Conservation (phyloP, 2,888 invertebrate genomes). For the Celastrina argiolus region DNA sequence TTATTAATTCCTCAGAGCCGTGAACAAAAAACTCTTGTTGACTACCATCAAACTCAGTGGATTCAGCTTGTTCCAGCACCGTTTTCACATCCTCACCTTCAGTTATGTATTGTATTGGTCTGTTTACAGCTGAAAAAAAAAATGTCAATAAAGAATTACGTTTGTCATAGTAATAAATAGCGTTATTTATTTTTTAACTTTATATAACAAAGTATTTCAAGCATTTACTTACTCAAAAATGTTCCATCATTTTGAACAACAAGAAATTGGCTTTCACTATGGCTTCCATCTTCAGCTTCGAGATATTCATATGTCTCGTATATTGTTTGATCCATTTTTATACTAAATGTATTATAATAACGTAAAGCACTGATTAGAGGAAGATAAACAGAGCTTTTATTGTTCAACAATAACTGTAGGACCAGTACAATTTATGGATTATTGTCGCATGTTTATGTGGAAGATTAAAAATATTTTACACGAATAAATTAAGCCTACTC, state of each 20-base stretch:
- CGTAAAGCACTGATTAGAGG: neutral
- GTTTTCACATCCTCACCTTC: constrained; percentile 52
- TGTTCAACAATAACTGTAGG: neutral
- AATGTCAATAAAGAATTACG: neutral
- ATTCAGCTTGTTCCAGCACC: constrained; percentile 42
- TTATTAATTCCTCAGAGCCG: constrained; percentile 47
- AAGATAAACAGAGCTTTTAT: neutral
- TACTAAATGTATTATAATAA: neutral
- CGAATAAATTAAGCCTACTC: too few species aligned
- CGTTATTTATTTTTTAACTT: too few species aligned
- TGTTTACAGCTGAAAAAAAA: constrained; percentile 45
- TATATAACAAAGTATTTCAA: neutral
- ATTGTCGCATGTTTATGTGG: too few species aligned
- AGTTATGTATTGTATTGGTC: constrained; percentile 56
- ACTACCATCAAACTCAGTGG: constrained; percentile 53
- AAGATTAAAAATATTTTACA: too few species aligned
- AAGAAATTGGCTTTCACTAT: constrained; percentile 52
- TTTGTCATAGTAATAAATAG: too few species aligned
- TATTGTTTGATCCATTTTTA: constrained; percentile 54
- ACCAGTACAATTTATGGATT: neutral
- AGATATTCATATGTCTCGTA: constrained; percentile 61
- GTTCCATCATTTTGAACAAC: constrained; percentile 64
- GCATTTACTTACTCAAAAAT: constrained; percentile 43
- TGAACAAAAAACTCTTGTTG: constrained; percentile 57
- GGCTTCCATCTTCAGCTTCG: constrained; percentile 40